phyloP scores from a whole-genome alignment of 1,140 invertebrate species.

The Tetragnatha versicolor region DNA sequence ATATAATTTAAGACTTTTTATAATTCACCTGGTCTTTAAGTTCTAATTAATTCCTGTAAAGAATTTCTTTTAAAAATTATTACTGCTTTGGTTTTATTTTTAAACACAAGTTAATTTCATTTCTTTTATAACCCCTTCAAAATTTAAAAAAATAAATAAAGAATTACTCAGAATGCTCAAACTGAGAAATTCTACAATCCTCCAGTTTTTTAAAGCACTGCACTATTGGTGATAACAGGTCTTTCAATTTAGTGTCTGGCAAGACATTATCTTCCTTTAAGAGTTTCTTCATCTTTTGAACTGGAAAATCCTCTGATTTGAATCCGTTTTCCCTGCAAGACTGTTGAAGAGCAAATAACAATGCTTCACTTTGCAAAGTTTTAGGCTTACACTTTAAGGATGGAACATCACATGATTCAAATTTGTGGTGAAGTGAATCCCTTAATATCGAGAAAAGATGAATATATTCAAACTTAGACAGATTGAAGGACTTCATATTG shows the following conservation, averaged over 20 bases:
- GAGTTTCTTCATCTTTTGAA: background rate
- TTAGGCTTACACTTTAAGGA: constrained; percentile 1
- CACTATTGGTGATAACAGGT: constrained; percentile 24
- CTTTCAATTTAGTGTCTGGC: constrained; percentile 23
- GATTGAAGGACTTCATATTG: background rate
- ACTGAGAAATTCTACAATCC: background rate
- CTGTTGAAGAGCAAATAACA: constrained; percentile 42
- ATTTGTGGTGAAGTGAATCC: constrained; percentile 19
- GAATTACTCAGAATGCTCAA: no score
- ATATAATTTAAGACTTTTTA: no score
- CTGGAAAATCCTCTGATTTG: constrained; percentile 27
- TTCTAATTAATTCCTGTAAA: no score
- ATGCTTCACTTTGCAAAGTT: constrained; percentile 31
- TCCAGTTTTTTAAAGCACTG: constrained; percentile 39
- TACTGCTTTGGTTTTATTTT: no score
- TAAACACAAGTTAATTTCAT: no score
- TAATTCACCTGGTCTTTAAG: no score
- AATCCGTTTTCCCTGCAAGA: constrained; percentile 42
- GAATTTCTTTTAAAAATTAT: no score
- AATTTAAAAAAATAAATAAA: no score
- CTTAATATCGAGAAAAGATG: constrained; percentile 27
- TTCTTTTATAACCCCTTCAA: no score
- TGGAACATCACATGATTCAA: constrained; percentile 27
- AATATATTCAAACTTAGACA: constrained; percentile 26
- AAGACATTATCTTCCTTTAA: background rate